Evolutionary conservation across 2,888 invertebrate species (phyloP).

Genomic region (Cheilosia grossa): DNA sequence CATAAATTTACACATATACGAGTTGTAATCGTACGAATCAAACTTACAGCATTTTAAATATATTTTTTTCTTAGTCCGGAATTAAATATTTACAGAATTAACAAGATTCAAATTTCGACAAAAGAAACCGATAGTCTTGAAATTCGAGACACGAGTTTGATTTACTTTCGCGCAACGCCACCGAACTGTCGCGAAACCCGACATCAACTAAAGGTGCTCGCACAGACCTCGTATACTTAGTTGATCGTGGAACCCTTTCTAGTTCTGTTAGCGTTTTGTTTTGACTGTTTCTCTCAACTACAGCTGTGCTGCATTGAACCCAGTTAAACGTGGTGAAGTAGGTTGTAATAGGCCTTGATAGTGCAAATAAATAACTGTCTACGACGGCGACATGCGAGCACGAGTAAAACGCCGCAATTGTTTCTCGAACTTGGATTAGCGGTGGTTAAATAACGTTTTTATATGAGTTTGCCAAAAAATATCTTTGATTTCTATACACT

Average conservation of each 20-base stretch:
- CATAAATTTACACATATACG: not conserved
- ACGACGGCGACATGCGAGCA: conserved; percentile 16
- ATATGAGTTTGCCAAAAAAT: conserved; percentile 34
- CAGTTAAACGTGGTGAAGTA: conserved; percentile 22
- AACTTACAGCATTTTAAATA: conserved; percentile 53
- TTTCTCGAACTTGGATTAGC: conserved; percentile 34
- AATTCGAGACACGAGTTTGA: conserved; percentile 12
- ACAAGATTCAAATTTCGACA: not conserved
- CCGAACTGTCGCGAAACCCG: conserved; percentile 49
- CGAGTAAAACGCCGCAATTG: conserved; percentile 26
- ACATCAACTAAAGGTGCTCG: conserved; percentile 56
- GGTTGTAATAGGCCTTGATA: conserved; percentile 1
- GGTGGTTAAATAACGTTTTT: conserved; percentile 49
- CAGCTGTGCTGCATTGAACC: conserved; percentile 37
- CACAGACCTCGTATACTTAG: not conserved
- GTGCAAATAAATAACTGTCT: conserved; percentile 17
- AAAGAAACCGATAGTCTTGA: not conserved
- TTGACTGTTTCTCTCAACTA: conserved; percentile 4
- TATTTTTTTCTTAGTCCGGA: not conserved
- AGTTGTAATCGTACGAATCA: not conserved
- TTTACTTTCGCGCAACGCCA: conserved; percentile 9
- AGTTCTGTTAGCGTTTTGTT: not conserved
- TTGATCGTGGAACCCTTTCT: conserved; percentile 29
- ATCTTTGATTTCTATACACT: conserved; percentile 7
- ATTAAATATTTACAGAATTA: not conserved